Percentiles rank a stretch among this genome's conserved stretches.
phyloP scores from a whole-genome alignment of 30 jellyfish, hydroid and myxozoan genomes.

The Pseudorhiza aurosa region DNA sequence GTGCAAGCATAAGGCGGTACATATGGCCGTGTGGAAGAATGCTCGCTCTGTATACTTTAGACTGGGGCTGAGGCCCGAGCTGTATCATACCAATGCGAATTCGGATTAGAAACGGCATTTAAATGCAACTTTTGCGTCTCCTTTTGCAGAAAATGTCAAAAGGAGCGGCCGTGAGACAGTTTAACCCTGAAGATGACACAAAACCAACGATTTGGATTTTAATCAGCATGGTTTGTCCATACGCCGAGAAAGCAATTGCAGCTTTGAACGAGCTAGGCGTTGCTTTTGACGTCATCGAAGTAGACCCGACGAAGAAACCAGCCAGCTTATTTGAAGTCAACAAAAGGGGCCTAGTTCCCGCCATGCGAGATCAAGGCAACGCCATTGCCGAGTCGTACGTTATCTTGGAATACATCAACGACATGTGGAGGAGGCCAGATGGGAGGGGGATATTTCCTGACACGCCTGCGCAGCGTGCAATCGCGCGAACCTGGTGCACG shows the following conservation, averaged over 20 bases:
- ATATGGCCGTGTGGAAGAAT: no score
- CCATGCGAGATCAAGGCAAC: constrained; percentile 66
- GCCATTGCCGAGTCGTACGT: constrained; percentile 40
- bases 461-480: constrained; percentile 49
- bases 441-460: constrained; percentile 28
- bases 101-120: no score
- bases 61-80: no score
- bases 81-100: no score
- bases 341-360: constrained; percentile 76
- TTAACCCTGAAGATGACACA: constrained; percentile 21
- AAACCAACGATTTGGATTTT: constrained; percentile 58
- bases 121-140: no score
- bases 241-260: constrained; percentile 50
- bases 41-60: no score
- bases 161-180: constrained; percentile 25
- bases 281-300: constrained; percentile 42
- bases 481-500: constrained; percentile 54
- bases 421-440: constrained; percentile 61
- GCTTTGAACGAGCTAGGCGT: constrained; percentile 59
- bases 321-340: constrained; percentile 68
- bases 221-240: constrained; percentile 59
- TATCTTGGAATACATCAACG: constrained; percentile 64
- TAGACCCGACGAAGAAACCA: constrained; percentile 59
- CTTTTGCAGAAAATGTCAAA: no score
- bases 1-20: no score